Evolutionary conservation across 2,113 vertebrate species (phyloP).

Genomic region (Coryphaenoides rupestris): DNA sequence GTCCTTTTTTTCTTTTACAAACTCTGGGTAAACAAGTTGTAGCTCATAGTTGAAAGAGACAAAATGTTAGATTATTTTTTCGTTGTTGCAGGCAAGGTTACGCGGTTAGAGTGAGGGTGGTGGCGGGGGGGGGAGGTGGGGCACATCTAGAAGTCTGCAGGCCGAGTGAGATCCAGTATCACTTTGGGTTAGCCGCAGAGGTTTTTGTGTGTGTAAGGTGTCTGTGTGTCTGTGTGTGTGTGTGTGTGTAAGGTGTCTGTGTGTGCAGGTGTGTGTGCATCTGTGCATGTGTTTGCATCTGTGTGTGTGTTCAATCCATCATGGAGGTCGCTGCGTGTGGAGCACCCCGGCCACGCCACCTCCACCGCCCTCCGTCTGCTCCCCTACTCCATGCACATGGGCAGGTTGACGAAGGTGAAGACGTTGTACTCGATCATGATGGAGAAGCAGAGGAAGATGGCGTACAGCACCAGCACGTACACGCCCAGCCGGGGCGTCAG

Average conservation of each 20-base stretch:
- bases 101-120: background rate
- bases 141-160: slow-evolving; percentile 25
- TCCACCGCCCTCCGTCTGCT: slow-evolving; percentile 5
- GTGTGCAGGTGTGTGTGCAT: background rate
- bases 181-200: slow-evolving; percentile 1
- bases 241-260: no score
- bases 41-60: slow-evolving; percentile 7
- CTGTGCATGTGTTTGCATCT: background rate
- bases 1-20: slow-evolving; percentile 4
- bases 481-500: slow-evolving; percentile 88
- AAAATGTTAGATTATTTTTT: background rate
- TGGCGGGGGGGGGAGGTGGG: slow-evolving; percentile 9
- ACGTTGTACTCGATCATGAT: slow-evolving; percentile 97
- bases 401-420: slow-evolving; percentile 98
- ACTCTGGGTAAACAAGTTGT: slow-evolving; percentile 34
- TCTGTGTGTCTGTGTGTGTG: no score
- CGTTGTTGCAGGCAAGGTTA: background rate
- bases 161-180: slow-evolving; percentile 40
- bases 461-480: slow-evolving; percentile 87
- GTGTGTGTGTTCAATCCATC: background rate
- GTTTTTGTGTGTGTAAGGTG: no score
- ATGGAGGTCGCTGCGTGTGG: no score
- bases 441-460: slow-evolving; percentile 92
- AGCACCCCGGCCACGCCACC: no score
- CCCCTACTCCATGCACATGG: slow-evolving; percentile 90